These are phyloP conservation scores for Aldrovandia affinis DNA, from an alignment of 2,797 vertebrate species.

Conservation along the genomic window DNA sequence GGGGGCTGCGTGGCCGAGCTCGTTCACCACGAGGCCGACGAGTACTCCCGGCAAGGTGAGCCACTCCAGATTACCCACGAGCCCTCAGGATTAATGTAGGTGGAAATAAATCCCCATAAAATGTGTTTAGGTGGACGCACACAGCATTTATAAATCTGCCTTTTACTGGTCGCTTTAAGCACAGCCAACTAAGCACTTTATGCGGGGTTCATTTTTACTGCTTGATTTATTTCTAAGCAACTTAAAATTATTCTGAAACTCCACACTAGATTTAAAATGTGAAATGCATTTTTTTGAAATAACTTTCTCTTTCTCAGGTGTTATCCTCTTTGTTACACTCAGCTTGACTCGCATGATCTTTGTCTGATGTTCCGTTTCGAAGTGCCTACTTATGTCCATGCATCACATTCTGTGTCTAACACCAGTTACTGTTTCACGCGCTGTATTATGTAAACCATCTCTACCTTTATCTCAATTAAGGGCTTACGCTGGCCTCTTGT, in stretches of 20 bases:
- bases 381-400: background rate
- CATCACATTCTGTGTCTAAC: background rate
- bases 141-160: background rate
- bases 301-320: background rate
- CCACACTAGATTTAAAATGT: too few species aligned
- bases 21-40: constrained; percentile 93
- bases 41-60: constrained; percentile 93
- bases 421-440: background rate
- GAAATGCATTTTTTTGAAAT: background rate
- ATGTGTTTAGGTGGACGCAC: background rate
- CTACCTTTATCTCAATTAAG: background rate
- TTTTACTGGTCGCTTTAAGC: too few species aligned
- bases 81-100: background rate
- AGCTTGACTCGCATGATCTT: too few species aligned
- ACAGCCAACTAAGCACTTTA: background rate
- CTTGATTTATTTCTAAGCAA: background rate
- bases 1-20: constrained; percentile 90
- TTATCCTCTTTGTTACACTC: background rate
- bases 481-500: background rate
- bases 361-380: background rate
- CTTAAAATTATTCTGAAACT: too few species aligned
- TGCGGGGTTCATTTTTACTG: background rate
- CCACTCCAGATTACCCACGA: constrained; percentile 31
- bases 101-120: background rate
- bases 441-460: background rate